Conservation (phyloP, 2,797 vertebrate genomes). For the Buphagus erythrorhynchus region DNA sequence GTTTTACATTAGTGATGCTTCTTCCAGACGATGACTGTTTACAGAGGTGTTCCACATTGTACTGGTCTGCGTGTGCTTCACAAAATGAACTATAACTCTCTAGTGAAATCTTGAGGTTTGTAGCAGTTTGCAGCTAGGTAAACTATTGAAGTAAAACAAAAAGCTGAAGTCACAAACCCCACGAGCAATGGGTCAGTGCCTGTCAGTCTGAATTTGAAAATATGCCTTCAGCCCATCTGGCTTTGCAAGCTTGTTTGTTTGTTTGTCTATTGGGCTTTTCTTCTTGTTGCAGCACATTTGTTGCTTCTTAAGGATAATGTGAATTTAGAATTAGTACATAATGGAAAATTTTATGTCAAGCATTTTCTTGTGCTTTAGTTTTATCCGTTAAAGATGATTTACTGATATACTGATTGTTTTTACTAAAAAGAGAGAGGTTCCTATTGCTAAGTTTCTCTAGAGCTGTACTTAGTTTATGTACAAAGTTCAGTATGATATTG, state of each 20-base stretch:
- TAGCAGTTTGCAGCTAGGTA: not conserved
- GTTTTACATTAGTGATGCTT: not conserved
- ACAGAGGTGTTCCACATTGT: not conserved
- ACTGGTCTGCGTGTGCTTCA: not conserved
- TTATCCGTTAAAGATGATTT: conserved; percentile 2
- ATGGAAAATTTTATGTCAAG: not conserved
- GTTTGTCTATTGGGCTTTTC: not conserved
- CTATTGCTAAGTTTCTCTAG: not conserved
- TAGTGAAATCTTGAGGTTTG: not conserved
- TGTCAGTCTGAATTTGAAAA: not conserved
- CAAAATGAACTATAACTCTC: not conserved
- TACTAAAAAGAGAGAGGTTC: not conserved
- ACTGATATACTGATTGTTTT: not conserved
- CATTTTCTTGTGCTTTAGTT: not conserved
- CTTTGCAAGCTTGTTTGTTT: not conserved
- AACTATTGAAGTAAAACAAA: not conserved
- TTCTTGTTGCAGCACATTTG: not conserved
- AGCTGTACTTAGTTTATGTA: not conserved
- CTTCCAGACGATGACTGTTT: not conserved
- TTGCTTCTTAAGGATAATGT: not conserved
- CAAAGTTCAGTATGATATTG: not conserved
- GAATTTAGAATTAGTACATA: not conserved
- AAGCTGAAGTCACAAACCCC: not conserved
- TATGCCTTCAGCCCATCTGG: not conserved
- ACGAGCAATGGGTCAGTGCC: not conserved